These are phyloP conservation scores for Oryzias celebensis DNA, from an alignment of 2,113 vertebrate genomes.

Conservation along the genomic window DNA sequence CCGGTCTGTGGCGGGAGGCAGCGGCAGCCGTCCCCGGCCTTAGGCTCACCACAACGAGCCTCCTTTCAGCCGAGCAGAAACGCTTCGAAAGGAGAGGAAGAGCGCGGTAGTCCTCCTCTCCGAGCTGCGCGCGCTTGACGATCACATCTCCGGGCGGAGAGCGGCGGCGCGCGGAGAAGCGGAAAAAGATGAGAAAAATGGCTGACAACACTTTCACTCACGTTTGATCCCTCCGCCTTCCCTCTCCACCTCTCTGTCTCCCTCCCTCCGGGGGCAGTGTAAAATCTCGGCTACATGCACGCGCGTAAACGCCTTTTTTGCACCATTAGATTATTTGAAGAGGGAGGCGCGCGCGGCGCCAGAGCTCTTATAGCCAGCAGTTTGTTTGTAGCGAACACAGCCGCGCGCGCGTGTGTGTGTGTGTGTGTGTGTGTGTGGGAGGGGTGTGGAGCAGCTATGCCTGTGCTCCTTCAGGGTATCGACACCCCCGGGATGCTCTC, in stretches of 20 bases:
- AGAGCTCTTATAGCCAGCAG: slow-evolving; percentile 76
- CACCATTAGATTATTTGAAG: slow-evolving; percentile 84
- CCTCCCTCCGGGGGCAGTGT: slow-evolving; percentile 76
- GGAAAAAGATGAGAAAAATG: slow-evolving; percentile 78
- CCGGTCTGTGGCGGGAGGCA: slow-evolving; percentile 62
- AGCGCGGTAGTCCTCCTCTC: slow-evolving; percentile 8
- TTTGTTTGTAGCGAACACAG: slow-evolving; percentile 50
- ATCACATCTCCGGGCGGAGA: slow-evolving; percentile 46
- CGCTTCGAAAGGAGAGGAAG: neutral
- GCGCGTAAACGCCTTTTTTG: slow-evolving; percentile 82
- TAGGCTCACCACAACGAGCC: slow-evolving; percentile 28
- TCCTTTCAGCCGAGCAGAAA: slow-evolving; percentile 45
- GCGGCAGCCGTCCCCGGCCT: slow-evolving; percentile 67
- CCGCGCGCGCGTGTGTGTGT: too few species aligned
- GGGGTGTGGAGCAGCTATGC: slow-evolving; percentile 70
- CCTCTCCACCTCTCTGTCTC: slow-evolving; percentile 14
- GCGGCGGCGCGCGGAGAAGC: slow-evolving; percentile 45
- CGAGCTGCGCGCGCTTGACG: slow-evolving; percentile 26
- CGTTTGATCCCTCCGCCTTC: slow-evolving; percentile 60
- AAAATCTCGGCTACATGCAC: slow-evolving; percentile 31
- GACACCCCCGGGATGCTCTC: neutral
- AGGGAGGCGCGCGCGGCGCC: slow-evolving; percentile 77
- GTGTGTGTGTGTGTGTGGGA: slow-evolving; percentile 48
- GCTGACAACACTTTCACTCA: slow-evolving; percentile 95
- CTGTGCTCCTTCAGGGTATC: slow-evolving; percentile 59